Evolutionary conservation across 2,888 invertebrate genomes (phyloP), one percentile per base, ranked within the genome.

Genomic region (Eupithecia centaureata): DNA sequence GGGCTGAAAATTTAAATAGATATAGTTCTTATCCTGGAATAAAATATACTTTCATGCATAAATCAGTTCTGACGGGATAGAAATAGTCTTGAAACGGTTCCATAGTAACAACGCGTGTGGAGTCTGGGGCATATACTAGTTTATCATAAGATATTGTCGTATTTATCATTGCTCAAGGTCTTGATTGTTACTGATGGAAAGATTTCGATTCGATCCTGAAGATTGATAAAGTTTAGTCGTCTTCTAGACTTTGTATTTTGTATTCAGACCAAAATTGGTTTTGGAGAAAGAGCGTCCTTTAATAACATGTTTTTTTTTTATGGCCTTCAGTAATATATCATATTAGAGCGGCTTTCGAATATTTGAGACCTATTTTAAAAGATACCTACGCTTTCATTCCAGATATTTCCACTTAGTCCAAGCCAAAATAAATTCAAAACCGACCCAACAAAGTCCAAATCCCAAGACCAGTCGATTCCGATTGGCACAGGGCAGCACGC

Each of bases 401-500:
- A 18, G 10, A 10, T 13, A 10, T 30, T 4, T 12, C 3, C n/a
- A 18, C 5, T n/a, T 1, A 7, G n/a, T 10, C 7, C 35, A 52
- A 42, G 18, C 38, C 1, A 63, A 54, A 54, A 33, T 42, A 22
- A 52, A 59, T 60, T 59, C 27, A 59, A 54, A 27, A 1, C 13
- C 22, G 18, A 25, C 10, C 1, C 3, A 10, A 35, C 58, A 68
- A 61, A 58, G 52, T 38, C 10, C 27, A 65, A 54, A 65, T 68
- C 59, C 25, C 58, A 33, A 58, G 59, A 32, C 42, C 28, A 59
- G n/a, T 32, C 57, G 25, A 52, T 61, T 51, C 56, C 12, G 13
- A 65, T 18, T 65, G 68, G 64, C 38, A 59, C 42, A 65, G 33
- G 42, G 27, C 18, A 52, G 68, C 58, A 68, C 68, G 92, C 91